Evolutionary conservation across 2,888 invertebrate genomes (phyloP), one percentile per base, ranked within the genome.

Genomic region (Strigamia crassipes): DNA sequence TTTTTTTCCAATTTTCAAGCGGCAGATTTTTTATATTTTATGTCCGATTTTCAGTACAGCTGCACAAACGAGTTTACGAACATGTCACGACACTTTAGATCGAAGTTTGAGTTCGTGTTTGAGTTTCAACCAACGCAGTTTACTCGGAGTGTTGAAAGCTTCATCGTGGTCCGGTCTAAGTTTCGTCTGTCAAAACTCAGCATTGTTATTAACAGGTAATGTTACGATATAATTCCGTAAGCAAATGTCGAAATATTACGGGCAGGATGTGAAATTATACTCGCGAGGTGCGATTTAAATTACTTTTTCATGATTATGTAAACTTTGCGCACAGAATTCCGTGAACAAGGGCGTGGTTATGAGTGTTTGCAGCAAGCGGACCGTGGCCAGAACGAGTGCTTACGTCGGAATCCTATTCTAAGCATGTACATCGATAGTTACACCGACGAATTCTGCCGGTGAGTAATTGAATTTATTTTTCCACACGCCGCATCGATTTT

Each of bases 261-360:
- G 34, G 34, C 34, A 34, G 34, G 34, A 34, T 34, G 34, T 34
- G 34, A 34, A 34, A 34, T 34, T 34, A 34, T 34, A 6, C 6
- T 34, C 34, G 34, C 34, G 6, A 34, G 34, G 34, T 34, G 34
- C 34, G 34, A 13, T 51, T 51, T n/a, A 51, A 51, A n/a, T 6
- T n/a, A n/a, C n/a, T n/a, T n/a, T n/a, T n/a, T n/a, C n/a, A n/a
- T 51, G n/a, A 51, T 51, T 51, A 51, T 51, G n/a, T n/a, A 51
- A 51, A 51, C n/a, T 51, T 51, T n/a, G 51, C 34, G 34, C 6
- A 34, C 51, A 51, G 51, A 51, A 51, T 51, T 51, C n/a, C 51
- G 51, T n/a, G 51, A 51, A 51, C 51, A 51, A 51, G 51, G 51
- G 13, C 51, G 51, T 51, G 51, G 51, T 51, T 51, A 51, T n/a